These are phyloP conservation scores for Phthorimaea operculella DNA, from an alignment of 1,140 invertebrate genomes.

Conservation along the genomic window DNA sequence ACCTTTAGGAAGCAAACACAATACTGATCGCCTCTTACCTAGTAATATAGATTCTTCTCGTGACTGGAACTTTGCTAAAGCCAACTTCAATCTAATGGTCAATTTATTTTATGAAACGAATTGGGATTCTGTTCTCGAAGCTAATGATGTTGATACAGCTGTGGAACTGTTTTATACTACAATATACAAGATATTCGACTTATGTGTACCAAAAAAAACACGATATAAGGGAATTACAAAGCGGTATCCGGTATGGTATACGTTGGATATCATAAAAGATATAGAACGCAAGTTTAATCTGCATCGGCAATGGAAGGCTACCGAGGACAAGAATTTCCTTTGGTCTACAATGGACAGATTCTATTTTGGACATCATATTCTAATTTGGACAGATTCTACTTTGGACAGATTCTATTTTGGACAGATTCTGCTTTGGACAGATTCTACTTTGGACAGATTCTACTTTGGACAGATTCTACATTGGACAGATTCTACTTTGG, in stretches of 20 bases:
- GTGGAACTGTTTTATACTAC: background rate
- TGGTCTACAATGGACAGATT: no score
- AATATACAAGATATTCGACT: constrained; percentile 5
- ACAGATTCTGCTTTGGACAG: no score
- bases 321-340: background rate
- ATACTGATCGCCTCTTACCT: background rate
- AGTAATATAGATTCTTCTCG: background rate
- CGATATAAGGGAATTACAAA: background rate
- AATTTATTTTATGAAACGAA: background rate
- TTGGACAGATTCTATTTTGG: no score
- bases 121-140: background rate
- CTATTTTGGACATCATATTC: no score
- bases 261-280: constrained; percentile 1
- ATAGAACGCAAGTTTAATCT: background rate
- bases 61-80: constrained; percentile 6
- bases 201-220: background rate
- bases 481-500: no score
- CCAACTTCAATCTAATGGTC: background rate
- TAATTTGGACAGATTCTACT: no score
- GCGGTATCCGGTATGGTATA: constrained; percentile 4
- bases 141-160: constrained; percentile 2
- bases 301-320: constrained; percentile 4
- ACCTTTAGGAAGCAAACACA: background rate
- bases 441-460: no score
- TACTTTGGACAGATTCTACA: no score